Evolutionary conservation across 1,140 invertebrate genomes (phyloP).

Genomic region (Drosophila ficusphila): DNA sequence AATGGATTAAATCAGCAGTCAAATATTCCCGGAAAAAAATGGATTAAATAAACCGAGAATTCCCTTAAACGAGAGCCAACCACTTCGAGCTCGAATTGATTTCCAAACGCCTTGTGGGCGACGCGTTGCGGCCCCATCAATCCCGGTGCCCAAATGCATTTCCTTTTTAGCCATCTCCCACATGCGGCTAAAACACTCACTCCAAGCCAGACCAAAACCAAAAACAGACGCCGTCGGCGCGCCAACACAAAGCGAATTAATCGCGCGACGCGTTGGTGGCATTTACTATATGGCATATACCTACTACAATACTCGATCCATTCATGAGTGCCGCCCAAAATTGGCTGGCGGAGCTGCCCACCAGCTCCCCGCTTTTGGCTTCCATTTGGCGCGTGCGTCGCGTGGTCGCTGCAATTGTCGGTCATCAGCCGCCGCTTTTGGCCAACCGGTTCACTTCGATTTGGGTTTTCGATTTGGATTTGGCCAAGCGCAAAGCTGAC

Average conservation of each 20-base stretch:
- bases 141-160: slow-evolving; percentile 75
- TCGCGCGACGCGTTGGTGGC: slow-evolving; percentile 43
- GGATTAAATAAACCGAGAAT: slow-evolving; percentile 26
- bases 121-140: slow-evolving; percentile 47
- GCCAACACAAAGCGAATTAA: slow-evolving; percentile 64
- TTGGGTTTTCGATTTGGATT: neutral
- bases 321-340: slow-evolving; percentile 78
- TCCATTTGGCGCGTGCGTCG: slow-evolving; percentile 76
- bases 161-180: slow-evolving; percentile 80
- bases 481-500: slow-evolving; percentile 24
- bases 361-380: slow-evolving; percentile 43
- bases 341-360: slow-evolving; percentile 64
- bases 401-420: slow-evolving; percentile 76
- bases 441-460: slow-evolving; percentile 4
- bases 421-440: slow-evolving; percentile 58
- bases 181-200: slow-evolving; percentile 47
- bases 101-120: slow-evolving; percentile 21
- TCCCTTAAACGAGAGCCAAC: slow-evolving; percentile 39
- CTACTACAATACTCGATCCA: slow-evolving; percentile 36
- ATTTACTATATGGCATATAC: slow-evolving; percentile 31
- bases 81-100: slow-evolving; percentile 31
- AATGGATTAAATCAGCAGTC: slow-evolving; percentile 1
- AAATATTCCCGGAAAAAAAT: neutral
- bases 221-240: slow-evolving; percentile 64
- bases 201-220: slow-evolving; percentile 35